Percentiles rank a stretch among this genome's conserved stretches.
Conservation (phyloP, 1,140 invertebrate species). For the Augochlora pura region DNA sequence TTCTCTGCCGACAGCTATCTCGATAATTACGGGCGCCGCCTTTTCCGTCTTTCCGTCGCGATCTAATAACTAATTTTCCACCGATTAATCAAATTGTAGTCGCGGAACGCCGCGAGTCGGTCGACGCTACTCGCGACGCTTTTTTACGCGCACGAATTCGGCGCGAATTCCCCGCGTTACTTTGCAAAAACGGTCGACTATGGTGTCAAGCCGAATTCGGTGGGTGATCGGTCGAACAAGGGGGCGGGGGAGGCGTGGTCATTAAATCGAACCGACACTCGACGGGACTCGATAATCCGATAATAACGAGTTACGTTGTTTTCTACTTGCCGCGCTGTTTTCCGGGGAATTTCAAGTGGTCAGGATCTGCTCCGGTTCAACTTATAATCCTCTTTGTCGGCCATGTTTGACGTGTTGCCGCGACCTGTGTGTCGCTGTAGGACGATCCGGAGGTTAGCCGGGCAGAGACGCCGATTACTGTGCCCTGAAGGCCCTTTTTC, state of each 20-base stretch:
- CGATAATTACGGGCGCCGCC: constrained; percentile 28
- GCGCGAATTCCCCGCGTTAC: constrained; percentile 3
- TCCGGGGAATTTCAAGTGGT: background rate
- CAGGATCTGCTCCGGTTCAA: too few relatives aligned
- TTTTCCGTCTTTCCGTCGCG: constrained; percentile 23
- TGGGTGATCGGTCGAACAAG: too few relatives aligned
- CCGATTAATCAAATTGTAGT: constrained; percentile 38
- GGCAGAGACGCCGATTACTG: too few relatives aligned
- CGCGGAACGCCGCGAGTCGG: constrained; percentile 5
- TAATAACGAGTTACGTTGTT: background rate
- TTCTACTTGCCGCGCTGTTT: background rate
- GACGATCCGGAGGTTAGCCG: too few relatives aligned
- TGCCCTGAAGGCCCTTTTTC: too few relatives aligned
- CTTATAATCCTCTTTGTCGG: too few relatives aligned
- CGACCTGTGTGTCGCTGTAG: too few relatives aligned
- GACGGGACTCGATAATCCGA: background rate
- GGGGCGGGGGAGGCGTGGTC: background rate
- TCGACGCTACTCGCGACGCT: too few relatives aligned
- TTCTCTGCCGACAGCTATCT: background rate
- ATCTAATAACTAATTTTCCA: constrained; percentile 49
- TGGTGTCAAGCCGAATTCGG: background rate
- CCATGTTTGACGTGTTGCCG: too few relatives aligned
- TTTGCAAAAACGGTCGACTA: background rate
- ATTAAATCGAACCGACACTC: background rate
- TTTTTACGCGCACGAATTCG: too few relatives aligned